Percentiles rank a stretch among this genome's conserved stretches.
phyloP scores from a whole-genome alignment of 2,888 invertebrate species.

The Pristionchus entomophagus region DNA sequence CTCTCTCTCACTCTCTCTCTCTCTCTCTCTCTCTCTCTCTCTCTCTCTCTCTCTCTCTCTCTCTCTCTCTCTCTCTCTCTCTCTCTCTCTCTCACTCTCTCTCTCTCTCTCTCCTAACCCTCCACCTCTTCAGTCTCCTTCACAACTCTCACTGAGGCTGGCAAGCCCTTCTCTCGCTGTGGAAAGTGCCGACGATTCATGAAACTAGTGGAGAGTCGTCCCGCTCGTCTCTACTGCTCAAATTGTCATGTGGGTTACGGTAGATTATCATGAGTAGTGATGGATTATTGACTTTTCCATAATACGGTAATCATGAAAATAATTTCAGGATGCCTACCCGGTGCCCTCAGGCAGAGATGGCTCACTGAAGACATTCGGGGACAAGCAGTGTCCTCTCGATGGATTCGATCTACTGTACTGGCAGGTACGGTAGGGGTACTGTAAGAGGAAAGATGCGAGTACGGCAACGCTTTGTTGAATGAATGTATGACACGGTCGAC shows the following conservation, averaged over 20 bases:
- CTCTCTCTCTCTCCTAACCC: too few relatives aligned
- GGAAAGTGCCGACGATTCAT: constrained; percentile 95
- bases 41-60: too few relatives aligned
- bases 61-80: too few relatives aligned
- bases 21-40: too few relatives aligned
- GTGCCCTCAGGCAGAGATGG: constrained; percentile 84
- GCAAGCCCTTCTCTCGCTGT: constrained; percentile 87
- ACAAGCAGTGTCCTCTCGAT: constrained; percentile 95
- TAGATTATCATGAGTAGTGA: background rate
- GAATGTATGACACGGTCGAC: too few relatives aligned
- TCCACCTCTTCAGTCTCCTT: constrained; percentile 89
- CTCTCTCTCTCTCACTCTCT: too few relatives aligned
- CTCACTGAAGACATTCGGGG: constrained; percentile 79
- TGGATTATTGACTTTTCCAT: background rate
- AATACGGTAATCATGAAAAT: background rate
- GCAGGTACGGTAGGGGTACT: constrained; percentile 84
- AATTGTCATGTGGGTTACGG: constrained; percentile 82
- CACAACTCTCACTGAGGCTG: constrained; percentile 93
- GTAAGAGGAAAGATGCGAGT: too few relatives aligned
- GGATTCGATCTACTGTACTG: constrained; percentile 96
- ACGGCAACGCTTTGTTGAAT: background rate
- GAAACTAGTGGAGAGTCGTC: constrained; percentile 95
- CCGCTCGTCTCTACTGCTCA: constrained; percentile 92
- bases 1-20: too few relatives aligned
- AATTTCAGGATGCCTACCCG: constrained; percentile 88